Conservation (phyloP, 1,140 invertebrate species). For the Samia ricini region DNA sequence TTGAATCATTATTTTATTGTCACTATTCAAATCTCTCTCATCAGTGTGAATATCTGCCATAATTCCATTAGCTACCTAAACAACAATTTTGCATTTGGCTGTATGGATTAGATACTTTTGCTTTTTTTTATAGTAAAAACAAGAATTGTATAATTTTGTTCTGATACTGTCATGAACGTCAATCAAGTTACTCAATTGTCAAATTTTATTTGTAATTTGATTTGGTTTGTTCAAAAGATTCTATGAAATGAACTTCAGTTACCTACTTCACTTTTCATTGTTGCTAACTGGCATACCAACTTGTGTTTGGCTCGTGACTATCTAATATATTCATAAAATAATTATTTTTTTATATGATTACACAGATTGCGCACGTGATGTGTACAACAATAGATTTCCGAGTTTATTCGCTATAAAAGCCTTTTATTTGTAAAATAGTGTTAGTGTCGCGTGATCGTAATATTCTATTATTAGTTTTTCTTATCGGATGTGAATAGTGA, state of each 20-base stretch:
- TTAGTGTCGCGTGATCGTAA: slow-evolving; percentile 8
- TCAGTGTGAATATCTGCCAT: too few species aligned
- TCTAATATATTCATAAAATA: slow-evolving; percentile 4
- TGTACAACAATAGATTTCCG: slow-evolving; percentile 15
- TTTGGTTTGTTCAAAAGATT: neutral
- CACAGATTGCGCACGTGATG: slow-evolving; percentile 24
- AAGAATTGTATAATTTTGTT: too few species aligned
- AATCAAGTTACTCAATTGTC: neutral
- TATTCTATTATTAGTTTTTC: slow-evolving; percentile 51
- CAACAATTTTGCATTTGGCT: too few species aligned
- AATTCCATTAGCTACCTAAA: too few species aligned
- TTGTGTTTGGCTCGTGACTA: slow-evolving; percentile 15
- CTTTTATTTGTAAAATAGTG: neutral
- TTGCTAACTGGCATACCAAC: slow-evolving; percentile 20
- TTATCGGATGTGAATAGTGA: slow-evolving; percentile 32
- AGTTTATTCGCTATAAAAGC: neutral
- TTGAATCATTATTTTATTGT: too few species aligned
- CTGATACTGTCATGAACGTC: slow-evolving; percentile 1
- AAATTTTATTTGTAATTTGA: neutral
- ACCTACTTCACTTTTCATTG: slow-evolving; percentile 19
- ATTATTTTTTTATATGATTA: slow-evolving; percentile 23
- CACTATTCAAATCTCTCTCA: too few species aligned
- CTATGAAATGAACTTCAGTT: neutral
- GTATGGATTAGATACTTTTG: too few species aligned
- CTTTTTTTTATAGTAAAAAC: too few species aligned